phyloP scores from a whole-genome alignment of 2,113 vertebrate genomes.

The Malurus melanocephalus region DNA sequence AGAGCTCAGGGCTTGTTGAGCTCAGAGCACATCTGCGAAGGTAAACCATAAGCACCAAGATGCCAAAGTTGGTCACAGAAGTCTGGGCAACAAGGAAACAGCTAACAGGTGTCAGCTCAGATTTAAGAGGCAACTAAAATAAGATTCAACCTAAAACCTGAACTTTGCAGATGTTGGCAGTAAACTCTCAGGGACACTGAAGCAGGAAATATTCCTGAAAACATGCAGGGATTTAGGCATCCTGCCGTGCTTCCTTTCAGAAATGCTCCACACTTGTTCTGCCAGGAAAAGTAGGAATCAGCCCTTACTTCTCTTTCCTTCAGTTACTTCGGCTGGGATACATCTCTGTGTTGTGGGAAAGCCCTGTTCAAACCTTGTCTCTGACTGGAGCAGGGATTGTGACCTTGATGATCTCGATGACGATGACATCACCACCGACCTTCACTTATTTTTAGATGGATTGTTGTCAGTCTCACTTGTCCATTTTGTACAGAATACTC shows the following conservation, averaged over 20 bases:
- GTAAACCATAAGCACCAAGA: neutral
- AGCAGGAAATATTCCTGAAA: neutral
- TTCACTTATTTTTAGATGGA: conserved; percentile 35
- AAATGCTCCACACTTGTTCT: neutral
- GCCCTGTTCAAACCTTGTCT: neutral
- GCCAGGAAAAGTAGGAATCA: neutral
- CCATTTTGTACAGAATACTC: neutral
- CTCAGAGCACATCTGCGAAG: neutral
- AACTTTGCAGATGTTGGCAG: neutral
- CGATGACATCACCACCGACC: neutral
- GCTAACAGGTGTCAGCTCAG: neutral
- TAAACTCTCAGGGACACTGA: neutral
- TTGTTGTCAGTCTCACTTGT: neutral
- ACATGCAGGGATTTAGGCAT: rapidly evolving
- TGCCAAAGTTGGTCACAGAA: neutral
- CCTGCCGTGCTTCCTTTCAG: neutral
- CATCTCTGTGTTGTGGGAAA: neutral
- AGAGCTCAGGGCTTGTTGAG: too few species aligned
- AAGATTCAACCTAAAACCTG: neutral
- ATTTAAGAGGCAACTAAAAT: neutral
- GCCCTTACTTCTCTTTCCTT: neutral
- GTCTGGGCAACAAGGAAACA: neutral
- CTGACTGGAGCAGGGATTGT: neutral
- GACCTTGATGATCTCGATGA: neutral
- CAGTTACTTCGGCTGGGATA: neutral